Base-by-base conservation (phyloP, 2,113 vertebrate species). In the Pyxicephalus adspersus region DNA sequence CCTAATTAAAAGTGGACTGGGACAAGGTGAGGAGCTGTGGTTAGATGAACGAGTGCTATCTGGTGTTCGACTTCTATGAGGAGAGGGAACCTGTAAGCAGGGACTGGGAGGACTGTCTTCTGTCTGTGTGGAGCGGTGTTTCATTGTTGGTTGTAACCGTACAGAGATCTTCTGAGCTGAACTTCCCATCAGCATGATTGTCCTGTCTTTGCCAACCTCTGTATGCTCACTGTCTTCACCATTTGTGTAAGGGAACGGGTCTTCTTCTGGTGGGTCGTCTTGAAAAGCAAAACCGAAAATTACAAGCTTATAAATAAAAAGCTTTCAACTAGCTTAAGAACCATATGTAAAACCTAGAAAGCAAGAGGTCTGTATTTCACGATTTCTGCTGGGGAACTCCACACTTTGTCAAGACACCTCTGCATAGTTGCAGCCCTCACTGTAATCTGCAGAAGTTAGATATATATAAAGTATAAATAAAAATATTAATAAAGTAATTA, bases 91-190 rank as follows among this genome's bases (percentile, higher is more conserved):
- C 11, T 84, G 84, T 50, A 86, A 88, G n/a, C 83, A 77, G 13
- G 78, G 54, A 2, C 83, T 75, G 8, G 83, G 28, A 23, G 64
- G 29, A 11, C 87, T 84, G 0, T 58, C 15, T 61, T 99, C 97
- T 0, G 97, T 99, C 89, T 99, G 97, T 29, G 92, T 96, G 80
- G 91, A 88, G 83, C 93, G 95, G 68, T 98, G 92, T 77, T 94
- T 89, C 11, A 89, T 91, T 51, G 77, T 86, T 72, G 93, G 92
- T 55, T 91, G 90, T 63, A 91, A 84, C 67, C 88, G 87, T 29
- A 92, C 88, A 31, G 93, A 93, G 65, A 92, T 91, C 77, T 91
- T 94, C 86, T 88, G 89, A 20, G 87, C 85, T 34, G 92, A 91
- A 31, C 88, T 87, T 2, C 94, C 88, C 55, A 95, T 94, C 17